Base-by-base conservation (phyloP, 2,113 vertebrate species). In the Thermophis baileyi region DNA sequence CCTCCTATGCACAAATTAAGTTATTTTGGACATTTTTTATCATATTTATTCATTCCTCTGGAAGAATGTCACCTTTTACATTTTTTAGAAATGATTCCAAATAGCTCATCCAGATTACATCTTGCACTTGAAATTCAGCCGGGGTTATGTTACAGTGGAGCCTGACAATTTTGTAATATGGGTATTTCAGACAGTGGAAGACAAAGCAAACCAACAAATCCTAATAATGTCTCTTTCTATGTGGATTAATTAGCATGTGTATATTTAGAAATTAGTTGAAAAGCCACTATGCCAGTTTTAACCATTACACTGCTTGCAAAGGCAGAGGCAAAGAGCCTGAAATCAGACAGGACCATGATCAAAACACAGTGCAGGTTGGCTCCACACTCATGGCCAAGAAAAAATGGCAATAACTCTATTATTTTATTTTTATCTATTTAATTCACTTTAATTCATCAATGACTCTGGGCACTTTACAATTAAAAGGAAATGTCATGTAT, bases 81-180 rank as follows among this genome's bases (percentile, higher is more conserved):
- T 95, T 93, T 96, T 95, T 95, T 91, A 96, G 95, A 97, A 97
- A 95, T 97, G 95, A 96, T 96, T 98, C 95, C 96, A 97, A 97
- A 96, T 96, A 95, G 60, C 93, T 97, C 96, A 96, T 96, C 12
- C 54, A 97, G 97, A 98, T 98, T 97, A 95, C 91, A 97, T 98
- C 95, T 98, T 95, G 91, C 92, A 93, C 90, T 95, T 96, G 97
- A 96, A 95, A 97, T 97, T 97, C 95, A 94, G 93, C 93, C 90
- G 95, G 94, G 94, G 93, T 98, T 96, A 88, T 89, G 91, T 98
- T 97, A 93, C 97, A 49, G 92, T 92, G 12, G 0, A 91, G 88
- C 94, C 94, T 94, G 96, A 96, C 95, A 94, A 7, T 95, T 88
- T 96, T 97, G 97, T 96, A 96, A 93, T 93, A 95, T 95, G 94